Evolutionary conservation across 2,888 invertebrate genomes (phyloP), one percentile per base, ranked within the genome.

Genomic region (Drosophila antonietae): DNA sequence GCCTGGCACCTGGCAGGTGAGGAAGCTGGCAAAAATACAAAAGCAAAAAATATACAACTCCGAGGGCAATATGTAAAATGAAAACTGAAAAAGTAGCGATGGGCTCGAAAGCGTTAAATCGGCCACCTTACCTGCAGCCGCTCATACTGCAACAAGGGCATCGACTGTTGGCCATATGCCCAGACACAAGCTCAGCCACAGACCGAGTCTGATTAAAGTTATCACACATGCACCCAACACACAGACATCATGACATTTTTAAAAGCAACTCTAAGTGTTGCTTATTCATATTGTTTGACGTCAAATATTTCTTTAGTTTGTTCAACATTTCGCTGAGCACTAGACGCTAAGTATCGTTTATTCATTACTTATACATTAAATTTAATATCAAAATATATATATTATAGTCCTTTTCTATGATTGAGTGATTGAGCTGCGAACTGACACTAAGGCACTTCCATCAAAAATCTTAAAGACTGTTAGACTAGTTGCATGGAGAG

Each of bases 31-130:
- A 57, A 78, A 73, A 73, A 79, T 75, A 84, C 70, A 77, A 83
- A 85, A 75, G 66, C 66, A 73, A 76, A 73, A 80, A 73, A 77
- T 81, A 78, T 75, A 75, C 80, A 89, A 81, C 89, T 90, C 80
- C 80, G 75, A 75, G 83, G 89, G 90, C 90, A 83, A 90, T 81
- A 78, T 88, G 85, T 87, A 79, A 90, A 88, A 90, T 88, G 90
- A 83, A 78, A 77, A 77, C 76, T 64, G 75, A 75, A 72, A 75
- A 73, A 76, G 67, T 65, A 39, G 57, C 53, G 62, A 47, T 60
- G 62, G 71, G 68, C 60, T 78, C 41, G 47, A 81, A 68, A 69
- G 68, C 77, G 73, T 68, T 64, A 72, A 81, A 79, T 73, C 68
- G 68, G 61, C 73, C 55, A 60, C 66, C 67, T 75, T 43, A 35